These are phyloP conservation scores for Trissolcus brochymenae DNA, from an alignment of 2,888 invertebrate species.

Conservation along the genomic window DNA sequence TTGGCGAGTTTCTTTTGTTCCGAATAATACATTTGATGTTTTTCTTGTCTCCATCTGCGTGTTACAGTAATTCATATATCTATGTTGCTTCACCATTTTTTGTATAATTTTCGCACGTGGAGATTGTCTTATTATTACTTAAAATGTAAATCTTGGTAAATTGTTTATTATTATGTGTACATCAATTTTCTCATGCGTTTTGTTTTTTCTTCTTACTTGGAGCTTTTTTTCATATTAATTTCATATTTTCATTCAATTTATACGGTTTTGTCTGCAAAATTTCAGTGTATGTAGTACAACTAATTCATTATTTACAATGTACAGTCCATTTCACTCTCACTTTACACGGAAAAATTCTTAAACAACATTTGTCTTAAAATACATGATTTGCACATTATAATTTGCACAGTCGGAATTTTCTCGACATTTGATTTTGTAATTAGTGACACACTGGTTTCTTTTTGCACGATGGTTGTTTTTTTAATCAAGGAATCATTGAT, in stretches of 20 bases:
- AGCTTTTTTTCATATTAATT: slow-evolving; percentile 12
- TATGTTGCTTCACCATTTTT: slow-evolving; percentile 1
- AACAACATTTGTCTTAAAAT: slow-evolving; percentile 54
- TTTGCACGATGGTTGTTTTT: slow-evolving; percentile 32
- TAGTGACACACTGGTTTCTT: slow-evolving; percentile 50
- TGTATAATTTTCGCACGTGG: slow-evolving; percentile 48
- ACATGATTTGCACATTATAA: slow-evolving; percentile 55
- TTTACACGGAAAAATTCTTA: slow-evolving; percentile 53
- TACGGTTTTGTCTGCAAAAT: slow-evolving; percentile 41
- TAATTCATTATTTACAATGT: slow-evolving; percentile 62
- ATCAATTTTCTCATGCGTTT: slow-evolving; percentile 59
- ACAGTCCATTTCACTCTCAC: slow-evolving; percentile 57
- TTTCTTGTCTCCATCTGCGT: slow-evolving; percentile 11
- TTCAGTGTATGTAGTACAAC: slow-evolving; percentile 45
- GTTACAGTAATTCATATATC: slow-evolving; percentile 43
- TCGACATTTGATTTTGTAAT: slow-evolving; percentile 55
- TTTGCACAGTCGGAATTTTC: slow-evolving; percentile 51
- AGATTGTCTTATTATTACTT: slow-evolving; percentile 58
- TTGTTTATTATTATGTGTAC: slow-evolving; percentile 62
- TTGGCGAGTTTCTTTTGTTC: slow-evolving; percentile 30
- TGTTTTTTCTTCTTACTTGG: slow-evolving; percentile 9
- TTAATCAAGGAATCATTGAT: slow-evolving; percentile 46
- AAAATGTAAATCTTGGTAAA: slow-evolving; percentile 62
- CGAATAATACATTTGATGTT: slow-evolving; percentile 38
- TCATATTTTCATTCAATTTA: slow-evolving; percentile 28